These are phyloP conservation scores for Orthosia gracilis DNA, from an alignment of 2,888 invertebrate genomes.

Conservation along the genomic window DNA sequence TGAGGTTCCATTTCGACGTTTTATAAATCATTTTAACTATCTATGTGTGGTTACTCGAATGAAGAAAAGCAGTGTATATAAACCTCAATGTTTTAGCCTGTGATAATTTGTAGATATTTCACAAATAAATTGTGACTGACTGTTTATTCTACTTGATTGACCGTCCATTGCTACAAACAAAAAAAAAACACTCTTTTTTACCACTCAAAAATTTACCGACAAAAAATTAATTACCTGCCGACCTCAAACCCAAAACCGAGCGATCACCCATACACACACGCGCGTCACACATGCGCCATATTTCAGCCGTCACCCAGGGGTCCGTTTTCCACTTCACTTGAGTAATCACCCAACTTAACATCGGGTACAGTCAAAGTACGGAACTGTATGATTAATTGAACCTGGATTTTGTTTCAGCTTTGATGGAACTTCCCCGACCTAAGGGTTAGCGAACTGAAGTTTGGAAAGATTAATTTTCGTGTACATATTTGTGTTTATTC, in stretches of 20 bases:
- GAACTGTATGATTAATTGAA: conserved; percentile 60
- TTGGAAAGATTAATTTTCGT: conserved; percentile 49
- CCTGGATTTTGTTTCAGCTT: conserved; percentile 60
- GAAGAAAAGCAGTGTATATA: not conserved
- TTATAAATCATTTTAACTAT: not conserved
- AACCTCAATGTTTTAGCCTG: not conserved
- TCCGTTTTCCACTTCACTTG: conserved; percentile 56
- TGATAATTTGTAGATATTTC: not conserved
- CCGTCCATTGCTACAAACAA: no score
- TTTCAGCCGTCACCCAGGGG: conserved; percentile 42
- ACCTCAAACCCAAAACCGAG: conserved; percentile 11
- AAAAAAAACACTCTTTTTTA: no score
- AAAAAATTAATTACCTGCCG: conserved; percentile 13
- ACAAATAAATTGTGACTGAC: not conserved
- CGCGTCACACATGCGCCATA: conserved; percentile 50
- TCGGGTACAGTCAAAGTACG: conserved; percentile 43
- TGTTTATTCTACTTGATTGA: not conserved
- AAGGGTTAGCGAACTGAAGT: conserved; percentile 34
- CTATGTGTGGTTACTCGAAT: no score
- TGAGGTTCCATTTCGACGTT: not conserved
- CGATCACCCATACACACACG: conserved; percentile 21
- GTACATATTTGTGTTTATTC: conserved; percentile 16
- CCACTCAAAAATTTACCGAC: not conserved
- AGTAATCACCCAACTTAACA: conserved; percentile 65
- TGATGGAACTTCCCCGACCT: conserved; percentile 45